Evolutionary conservation across 2,797 vertebrate species (phyloP), one percentile per base, ranked within the genome.

Genomic region (Valencia hispanica): DNA sequence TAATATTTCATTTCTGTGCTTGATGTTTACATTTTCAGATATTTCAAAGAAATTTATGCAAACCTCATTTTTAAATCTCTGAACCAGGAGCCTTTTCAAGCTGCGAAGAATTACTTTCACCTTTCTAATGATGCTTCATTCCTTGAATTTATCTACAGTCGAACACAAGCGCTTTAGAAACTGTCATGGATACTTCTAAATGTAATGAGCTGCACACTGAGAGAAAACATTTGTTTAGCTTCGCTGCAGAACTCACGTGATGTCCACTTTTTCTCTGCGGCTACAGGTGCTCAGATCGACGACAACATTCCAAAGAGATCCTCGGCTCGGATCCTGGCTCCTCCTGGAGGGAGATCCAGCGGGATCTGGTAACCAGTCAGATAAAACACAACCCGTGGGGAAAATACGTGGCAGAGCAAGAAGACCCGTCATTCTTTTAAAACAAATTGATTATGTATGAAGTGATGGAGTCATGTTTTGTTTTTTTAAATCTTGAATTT

Each of bases 221-320:
- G 65, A 68, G 41, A 27, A 68, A 68, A 68, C 8, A 41, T 57
- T 68, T 48, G 47, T 74, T 77, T 77, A 0, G 8, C 3, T 15
- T 57, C 18, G 20, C 51, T 34, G 17, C 15, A 80, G 34, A 86
- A 68, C 47, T 20, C 2, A 59, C 9, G 1, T 63, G 41, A 68
- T 83, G 11, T 22, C 34, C 10, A 20, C 63, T 0, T 10, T 25
- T 45, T 39, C 41, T 22, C 17, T 45, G 17, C 59, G 70, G 6
- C 75, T 83, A 22, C 85, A 99, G 97, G 97, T 86, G 94, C 96
- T 87, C 97, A 99, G 94, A 96, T 98, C 10, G 97, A 98, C 69
- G 97, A 99, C 89, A 97, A 96, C 27, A 88, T 98, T 90, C 97
- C 97, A 93, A 99, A 99, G 95, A 96, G 97, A 94, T 97, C 97